phyloP scores from a whole-genome alignment of 2,113 vertebrate genomes.

The Stigmatopora nigra region DNA sequence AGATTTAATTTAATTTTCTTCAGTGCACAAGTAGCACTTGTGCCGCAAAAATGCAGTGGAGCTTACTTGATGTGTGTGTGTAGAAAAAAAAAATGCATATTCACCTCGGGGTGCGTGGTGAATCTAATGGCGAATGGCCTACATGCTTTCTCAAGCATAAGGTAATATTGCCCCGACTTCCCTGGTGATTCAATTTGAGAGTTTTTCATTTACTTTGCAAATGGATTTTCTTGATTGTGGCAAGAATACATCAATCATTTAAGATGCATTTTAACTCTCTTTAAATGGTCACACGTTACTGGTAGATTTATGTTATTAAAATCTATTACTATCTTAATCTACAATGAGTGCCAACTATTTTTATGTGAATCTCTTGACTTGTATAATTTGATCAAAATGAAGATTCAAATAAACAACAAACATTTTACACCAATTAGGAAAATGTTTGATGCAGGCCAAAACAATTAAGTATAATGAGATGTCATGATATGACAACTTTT shows the following conservation, averaged over 20 bases:
- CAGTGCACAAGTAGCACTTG: slow-evolving; percentile 27
- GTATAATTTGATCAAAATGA: background rate
- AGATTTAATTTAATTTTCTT: slow-evolving; percentile 1
- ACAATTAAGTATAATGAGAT: background rate
- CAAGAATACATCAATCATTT: slow-evolving; percentile 25
- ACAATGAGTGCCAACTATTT: background rate
- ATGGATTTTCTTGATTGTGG: slow-evolving; percentile 44
- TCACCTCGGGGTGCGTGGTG: slow-evolving; percentile 61
- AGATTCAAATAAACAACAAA: background rate
- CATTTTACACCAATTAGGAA: background rate
- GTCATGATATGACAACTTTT: slow-evolving; percentile 23
- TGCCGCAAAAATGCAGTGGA: slow-evolving; percentile 55
- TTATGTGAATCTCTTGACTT: background rate
- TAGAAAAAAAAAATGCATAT: slow-evolving; percentile 1
- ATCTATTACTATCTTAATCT: background rate
- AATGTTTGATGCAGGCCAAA: no score
- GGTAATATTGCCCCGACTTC: slow-evolving; percentile 49
- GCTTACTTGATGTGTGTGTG: slow-evolving; percentile 53
- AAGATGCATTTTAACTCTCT: background rate
- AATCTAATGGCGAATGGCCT: slow-evolving; percentile 66
- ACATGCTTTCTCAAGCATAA: slow-evolving; percentile 71
- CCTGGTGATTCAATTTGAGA: slow-evolving; percentile 36
- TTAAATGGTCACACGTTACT: background rate
- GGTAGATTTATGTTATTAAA: background rate
- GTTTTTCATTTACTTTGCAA: slow-evolving; percentile 48